These are phyloP conservation scores for Idaea aversata DNA, from an alignment of 2,888 invertebrate genomes.

Conservation along the genomic window DNA sequence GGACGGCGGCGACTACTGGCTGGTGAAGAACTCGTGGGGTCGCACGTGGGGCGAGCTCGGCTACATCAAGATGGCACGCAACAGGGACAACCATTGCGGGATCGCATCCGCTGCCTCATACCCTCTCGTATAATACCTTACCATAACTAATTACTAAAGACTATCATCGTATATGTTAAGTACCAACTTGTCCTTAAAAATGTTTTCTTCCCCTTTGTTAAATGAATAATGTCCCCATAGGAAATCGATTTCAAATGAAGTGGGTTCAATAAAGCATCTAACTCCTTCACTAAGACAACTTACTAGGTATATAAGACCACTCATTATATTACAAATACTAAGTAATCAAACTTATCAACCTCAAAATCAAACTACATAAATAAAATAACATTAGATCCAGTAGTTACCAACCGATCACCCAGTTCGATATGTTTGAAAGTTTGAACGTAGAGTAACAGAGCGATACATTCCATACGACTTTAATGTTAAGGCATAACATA, in stretches of 20 bases:
- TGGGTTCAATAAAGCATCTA: no score
- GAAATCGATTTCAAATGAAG: no score
- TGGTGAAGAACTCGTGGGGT: conserved; percentile 94
- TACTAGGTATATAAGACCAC: no score
- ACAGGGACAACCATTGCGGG: conserved; percentile 92
- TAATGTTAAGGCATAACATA: background rate
- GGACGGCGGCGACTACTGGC: conserved; percentile 88
- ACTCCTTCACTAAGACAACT: no score
- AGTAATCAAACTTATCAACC: no score
- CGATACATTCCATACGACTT: background rate
- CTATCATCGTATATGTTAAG: no score
- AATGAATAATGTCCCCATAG: no score
- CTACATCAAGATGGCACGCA: conserved; percentile 93
- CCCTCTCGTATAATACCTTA: conserved; percentile 85
- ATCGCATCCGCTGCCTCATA: conserved; percentile 91
- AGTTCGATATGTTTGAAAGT: background rate
- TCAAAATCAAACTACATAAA: no score
- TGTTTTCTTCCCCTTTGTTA: no score
- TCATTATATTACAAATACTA: no score
- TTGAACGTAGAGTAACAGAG: background rate
- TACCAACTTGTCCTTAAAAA: no score
- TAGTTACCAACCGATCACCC: background rate
- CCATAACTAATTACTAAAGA: background rate
- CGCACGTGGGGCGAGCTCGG: conserved; percentile 90
- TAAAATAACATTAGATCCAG: background rate